These are phyloP conservation scores for Drosophila infuscata DNA, from an alignment of 2,888 invertebrate genomes.

Conservation along the genomic window DNA sequence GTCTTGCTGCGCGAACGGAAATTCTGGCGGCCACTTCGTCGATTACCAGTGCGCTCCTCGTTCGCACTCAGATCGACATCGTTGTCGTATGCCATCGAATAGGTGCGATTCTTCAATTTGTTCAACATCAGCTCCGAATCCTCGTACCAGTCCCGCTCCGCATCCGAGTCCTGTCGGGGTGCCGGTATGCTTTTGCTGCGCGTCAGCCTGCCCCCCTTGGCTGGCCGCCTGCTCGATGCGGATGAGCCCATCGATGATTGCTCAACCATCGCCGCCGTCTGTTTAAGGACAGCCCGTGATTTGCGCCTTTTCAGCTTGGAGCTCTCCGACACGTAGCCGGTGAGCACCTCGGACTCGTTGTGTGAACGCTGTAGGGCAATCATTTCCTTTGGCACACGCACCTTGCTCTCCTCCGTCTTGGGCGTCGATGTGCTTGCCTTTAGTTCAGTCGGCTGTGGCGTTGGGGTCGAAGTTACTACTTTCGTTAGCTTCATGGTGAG, in stretches of 20 bases:
- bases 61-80: slow-evolving; percentile 38
- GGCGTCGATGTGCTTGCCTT: slow-evolving; percentile 46
- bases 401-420: slow-evolving; percentile 60
- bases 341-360: slow-evolving; percentile 89
- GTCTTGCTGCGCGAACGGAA: slow-evolving; percentile 82
- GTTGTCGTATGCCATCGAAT: slow-evolving; percentile 51
- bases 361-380: slow-evolving; percentile 88
- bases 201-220: slow-evolving; percentile 20
- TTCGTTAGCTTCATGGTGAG: slow-evolving; percentile 74
- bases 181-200: slow-evolving; percentile 68
- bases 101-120: slow-evolving; percentile 30
- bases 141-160: slow-evolving; percentile 35
- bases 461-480: slow-evolving; percentile 36
- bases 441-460: slow-evolving; percentile 17
- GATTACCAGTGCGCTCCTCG: slow-evolving; percentile 55
- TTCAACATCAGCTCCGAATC: background rate
- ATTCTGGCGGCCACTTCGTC: background rate
- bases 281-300: slow-evolving; percentile 35
- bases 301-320: slow-evolving; percentile 85
- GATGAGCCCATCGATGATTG: slow-evolving; percentile 24
- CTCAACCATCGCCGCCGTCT: background rate
- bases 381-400: slow-evolving; percentile 87
- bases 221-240: background rate
- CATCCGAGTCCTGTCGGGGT: slow-evolving; percentile 34
- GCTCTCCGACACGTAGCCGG: slow-evolving; percentile 86